Base-by-base conservation (phyloP, 1,140 invertebrate genomes). In the Ips typographus region DNA sequence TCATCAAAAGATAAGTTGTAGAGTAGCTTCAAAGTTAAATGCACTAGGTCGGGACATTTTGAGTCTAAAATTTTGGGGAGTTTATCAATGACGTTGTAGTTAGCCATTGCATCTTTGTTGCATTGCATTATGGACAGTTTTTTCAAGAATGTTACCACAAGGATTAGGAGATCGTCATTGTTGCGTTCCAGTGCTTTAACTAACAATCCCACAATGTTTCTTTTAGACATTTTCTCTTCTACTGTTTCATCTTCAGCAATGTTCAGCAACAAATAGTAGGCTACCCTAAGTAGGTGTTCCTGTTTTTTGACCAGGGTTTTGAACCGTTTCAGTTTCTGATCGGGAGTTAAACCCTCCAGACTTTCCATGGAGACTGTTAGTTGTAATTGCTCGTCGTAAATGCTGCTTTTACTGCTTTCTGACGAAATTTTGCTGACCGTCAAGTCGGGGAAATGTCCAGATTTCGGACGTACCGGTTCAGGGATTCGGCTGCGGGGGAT, bases 1-100 rank as follows among this genome's bases (percentile, higher is more conserved):
- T 89, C 85, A 81, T 99, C 96, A 84, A 99, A 99, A n/a, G 95
- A 96, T 47, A 99, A 87, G 87, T 99, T 99, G 75, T 96, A 94
- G 4, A 99, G 83, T 8, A 98, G 82, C 76, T 94, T 90, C 57
- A 98, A 84, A 37, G 92, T 92, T 60, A 94, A 89, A 82, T 92
- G 90, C n/a, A 94, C 85, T 55, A 98, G 83, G 84, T 96, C 94
- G 73, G 86, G 82, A 82, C 91, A 90, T 62, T 85, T 85, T 72
- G 87, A 90, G 74, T 91, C 87, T 61, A 93, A 80, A 60, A 93
- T 80, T 57, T 88, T 86, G 2, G 90, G 90, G 72, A 93, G 77
- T 80, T 92, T 92, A 68, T 92, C 88, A 65, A 93, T 84, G 65
- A 93, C 84, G 72, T 90, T 90, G 74, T 88, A 81, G 43, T 88